Evolutionary conservation across 2,113 vertebrate genomes (phyloP).

Genomic region (Daphoenositta chrysoptera): DNA sequence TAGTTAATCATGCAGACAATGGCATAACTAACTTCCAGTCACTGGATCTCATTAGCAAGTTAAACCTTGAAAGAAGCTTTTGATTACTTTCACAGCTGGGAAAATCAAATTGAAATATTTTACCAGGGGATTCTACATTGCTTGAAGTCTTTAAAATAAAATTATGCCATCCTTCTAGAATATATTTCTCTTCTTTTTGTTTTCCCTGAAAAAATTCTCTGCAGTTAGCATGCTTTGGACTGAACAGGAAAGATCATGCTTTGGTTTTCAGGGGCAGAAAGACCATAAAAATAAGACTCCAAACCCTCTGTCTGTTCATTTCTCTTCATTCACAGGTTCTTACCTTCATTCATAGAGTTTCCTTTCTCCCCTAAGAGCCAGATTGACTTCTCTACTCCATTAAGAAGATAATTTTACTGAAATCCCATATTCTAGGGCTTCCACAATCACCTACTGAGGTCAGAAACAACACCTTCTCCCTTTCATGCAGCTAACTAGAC

Average conservation of each 20-base stretch:
- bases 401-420: neutral
- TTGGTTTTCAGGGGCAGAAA: neutral
- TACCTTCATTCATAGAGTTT: neutral
- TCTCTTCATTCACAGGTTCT: neutral
- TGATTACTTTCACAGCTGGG: conserved; percentile 46
- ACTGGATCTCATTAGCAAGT: conserved; percentile 55
- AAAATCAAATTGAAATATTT: conserved; percentile 53
- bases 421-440: neutral
- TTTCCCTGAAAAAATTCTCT: neutral
- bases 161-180: neutral
- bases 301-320: neutral
- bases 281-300: neutral
- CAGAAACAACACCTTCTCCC: neutral
- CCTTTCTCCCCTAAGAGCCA: neutral
- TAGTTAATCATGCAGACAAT: conserved; percentile 53
- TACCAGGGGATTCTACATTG: conserved; percentile 2
- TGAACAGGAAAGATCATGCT: neutral
- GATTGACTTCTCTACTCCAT: neutral
- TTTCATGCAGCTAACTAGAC: neutral
- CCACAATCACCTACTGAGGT: neutral
- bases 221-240: neutral
- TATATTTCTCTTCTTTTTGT: neutral
- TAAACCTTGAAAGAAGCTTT: conserved; percentile 57
- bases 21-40: conserved; percentile 41
- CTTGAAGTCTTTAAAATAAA: conserved; percentile 27